A percentile compares a stretch with the other conserved stretches of the same genome.
Evolutionary conservation across 2,888 invertebrate genomes (phyloP).

Genomic region (Drosophila limbata): DNA sequence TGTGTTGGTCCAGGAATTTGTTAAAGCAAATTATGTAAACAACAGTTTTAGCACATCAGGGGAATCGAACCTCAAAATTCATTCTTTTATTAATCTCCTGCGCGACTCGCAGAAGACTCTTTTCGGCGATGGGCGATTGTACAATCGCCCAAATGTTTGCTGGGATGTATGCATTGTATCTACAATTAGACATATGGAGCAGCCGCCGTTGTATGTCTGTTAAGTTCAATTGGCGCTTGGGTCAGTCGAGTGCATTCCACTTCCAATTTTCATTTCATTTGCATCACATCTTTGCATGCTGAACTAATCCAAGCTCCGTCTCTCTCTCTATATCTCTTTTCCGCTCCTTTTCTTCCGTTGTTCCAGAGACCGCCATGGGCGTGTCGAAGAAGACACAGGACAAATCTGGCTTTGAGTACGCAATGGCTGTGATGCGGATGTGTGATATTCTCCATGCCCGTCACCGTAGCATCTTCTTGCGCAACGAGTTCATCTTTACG

Average conservation of each 20-base stretch:
- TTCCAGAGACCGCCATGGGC: conserved; percentile 94
- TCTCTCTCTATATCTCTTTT: background rate
- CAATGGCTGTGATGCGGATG: conserved; percentile 96
- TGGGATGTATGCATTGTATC: conserved; percentile 63
- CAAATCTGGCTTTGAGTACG: conserved; percentile 93
- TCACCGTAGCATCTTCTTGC: conserved; percentile 92
- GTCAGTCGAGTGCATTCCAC: conserved; percentile 78
- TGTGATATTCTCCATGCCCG: conserved; percentile 93
- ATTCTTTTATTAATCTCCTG: too few relatives aligned
- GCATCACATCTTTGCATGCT: conserved; percentile 11
- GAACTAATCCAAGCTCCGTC: conserved; percentile 25
- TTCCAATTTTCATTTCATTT: conserved; percentile 33
- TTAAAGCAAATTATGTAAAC: too few relatives aligned
- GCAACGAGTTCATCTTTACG: conserved; percentile 92
- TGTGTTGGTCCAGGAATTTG: too few relatives aligned
- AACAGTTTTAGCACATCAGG: too few relatives aligned
- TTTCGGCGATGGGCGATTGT: too few relatives aligned
- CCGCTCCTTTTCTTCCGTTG: background rate
- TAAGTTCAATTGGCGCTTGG: conserved; percentile 74
- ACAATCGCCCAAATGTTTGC: too few relatives aligned
- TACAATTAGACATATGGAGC: conserved; percentile 60
- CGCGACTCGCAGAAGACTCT: too few relatives aligned
- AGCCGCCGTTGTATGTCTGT: conserved; percentile 65
- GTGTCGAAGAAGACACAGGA: conserved; percentile 93
- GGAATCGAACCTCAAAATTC: too few relatives aligned